These are phyloP conservation scores for Cyprinodon brontotheroides DNA, from an alignment of 2,113 vertebrate genomes.

Conservation along the genomic window DNA sequence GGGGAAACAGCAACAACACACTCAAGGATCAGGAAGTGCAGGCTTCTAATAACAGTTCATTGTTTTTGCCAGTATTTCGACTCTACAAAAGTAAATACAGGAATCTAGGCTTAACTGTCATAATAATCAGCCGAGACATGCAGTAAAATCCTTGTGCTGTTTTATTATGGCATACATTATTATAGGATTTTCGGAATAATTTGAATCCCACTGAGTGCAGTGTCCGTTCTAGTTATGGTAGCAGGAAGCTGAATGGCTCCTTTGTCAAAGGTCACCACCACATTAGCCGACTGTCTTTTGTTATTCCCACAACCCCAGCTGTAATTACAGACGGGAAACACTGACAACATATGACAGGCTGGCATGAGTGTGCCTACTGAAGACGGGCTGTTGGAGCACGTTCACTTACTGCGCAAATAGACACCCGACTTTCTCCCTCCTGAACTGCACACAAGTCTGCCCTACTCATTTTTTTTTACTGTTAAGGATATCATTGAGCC, in stretches of 20 bases:
- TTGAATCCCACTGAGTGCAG: constrained; percentile 28
- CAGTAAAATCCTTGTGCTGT: constrained; percentile 64
- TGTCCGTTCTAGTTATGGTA: not conserved
- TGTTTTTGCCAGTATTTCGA: constrained; percentile 70
- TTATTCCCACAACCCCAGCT: constrained; percentile 28
- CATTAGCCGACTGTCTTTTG: constrained; percentile 30
- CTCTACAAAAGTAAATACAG: constrained; percentile 63
- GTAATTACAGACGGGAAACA: constrained; percentile 28
- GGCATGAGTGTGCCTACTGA: constrained; percentile 2
- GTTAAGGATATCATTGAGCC: not conserved
- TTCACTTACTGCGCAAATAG: constrained; percentile 30
- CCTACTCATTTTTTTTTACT: not conserved
- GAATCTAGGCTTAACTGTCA: constrained; percentile 42
- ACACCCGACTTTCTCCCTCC: constrained; percentile 13
- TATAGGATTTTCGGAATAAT: constrained; percentile 32
- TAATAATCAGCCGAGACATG: constrained; percentile 60
- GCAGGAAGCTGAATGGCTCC: constrained; percentile 41
- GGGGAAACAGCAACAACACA: constrained; percentile 67
- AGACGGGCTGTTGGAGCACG: constrained; percentile 24
- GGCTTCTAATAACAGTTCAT: constrained; percentile 68
- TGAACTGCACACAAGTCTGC: constrained; percentile 27
- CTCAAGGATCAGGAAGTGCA: constrained; percentile 58
- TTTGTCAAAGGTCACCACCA: constrained; percentile 36
- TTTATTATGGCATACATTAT: constrained; percentile 54
- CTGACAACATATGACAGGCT: constrained; percentile 18